phyloP scores from a whole-genome alignment of 2,797 vertebrate species.

The Uromys caudimaculatus region DNA sequence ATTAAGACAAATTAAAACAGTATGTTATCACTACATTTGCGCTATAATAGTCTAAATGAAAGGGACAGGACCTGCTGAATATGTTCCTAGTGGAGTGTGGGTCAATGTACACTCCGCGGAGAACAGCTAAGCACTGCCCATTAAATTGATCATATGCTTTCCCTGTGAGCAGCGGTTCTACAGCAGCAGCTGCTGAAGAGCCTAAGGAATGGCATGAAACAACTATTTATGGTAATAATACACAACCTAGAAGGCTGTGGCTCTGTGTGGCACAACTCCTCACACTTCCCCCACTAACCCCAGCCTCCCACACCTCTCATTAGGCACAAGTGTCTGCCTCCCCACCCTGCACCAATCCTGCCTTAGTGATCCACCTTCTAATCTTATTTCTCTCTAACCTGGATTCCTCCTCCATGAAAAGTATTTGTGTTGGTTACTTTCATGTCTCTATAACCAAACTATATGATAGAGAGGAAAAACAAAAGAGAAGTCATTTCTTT shows the following conservation, averaged over 20 bases:
- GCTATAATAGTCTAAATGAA: neutral
- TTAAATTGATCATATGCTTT: neutral
- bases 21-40: neutral
- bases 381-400: neutral
- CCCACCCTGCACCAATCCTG: neutral
- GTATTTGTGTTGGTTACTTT: neutral
- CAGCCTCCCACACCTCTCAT: neutral
- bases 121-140: neutral
- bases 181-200: neutral
- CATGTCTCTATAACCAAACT: neutral
- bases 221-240: neutral
- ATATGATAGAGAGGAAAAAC: neutral
- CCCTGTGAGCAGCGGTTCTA: neutral
- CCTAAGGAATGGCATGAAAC: neutral
- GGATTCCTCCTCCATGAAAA: neutral
- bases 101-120: neutral
- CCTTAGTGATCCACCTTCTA: neutral
- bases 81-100: neutral
- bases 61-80: neutral
- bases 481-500: neutral
- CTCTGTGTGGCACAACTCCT: neutral
- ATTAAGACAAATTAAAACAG: neutral
- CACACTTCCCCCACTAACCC: neutral
- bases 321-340: neutral
- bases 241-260: neutral